Base-by-base conservation (phyloP, 2,888 invertebrate species). In the Sepiola atlantica region DNA sequence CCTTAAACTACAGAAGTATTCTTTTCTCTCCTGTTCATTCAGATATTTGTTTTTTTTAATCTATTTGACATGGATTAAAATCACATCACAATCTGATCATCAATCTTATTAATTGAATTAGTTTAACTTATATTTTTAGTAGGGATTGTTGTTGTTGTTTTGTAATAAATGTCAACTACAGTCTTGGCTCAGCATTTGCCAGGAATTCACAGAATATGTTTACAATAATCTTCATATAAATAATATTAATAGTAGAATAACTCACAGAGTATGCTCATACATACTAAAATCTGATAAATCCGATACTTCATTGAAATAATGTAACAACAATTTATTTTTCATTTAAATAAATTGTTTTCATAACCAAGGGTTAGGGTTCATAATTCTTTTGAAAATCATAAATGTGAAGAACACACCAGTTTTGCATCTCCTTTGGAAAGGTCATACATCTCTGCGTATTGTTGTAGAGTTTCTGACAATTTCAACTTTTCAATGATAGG, bases 401-500 rank as follows among this genome's bases (percentile, higher is more conserved):
- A 77, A n/a, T n/a, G 77, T 14, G 14, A 10, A 61, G 21, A 61
- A 61, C 61, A 77, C 93, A 96, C 97, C 96, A 95, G 95, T 12
- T 95, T 95, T 24, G 93, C 77, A 92, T 95, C 94, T 61, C 96
- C 96, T 94, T 96, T 95, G 14, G 97, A 96, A 91, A 96, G 95
- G 94, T 97, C 97, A 95, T 96, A 97, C 93, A 95, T 93, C 90
- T 95, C 95, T 16, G 96, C 95, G 94, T 96, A 97, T 24, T 96
- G 95, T 93, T 95, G 95, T 54, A 96, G 95, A 21, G 94, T 94
- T 21, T 94, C 95, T 16, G 96, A 95, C 93, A 95, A 94, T 20
- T 94, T 94, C 94, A 97, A 95, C 14, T 95, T 95, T 91, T 95
- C 94, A 90, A 97, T 94, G 8, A 95, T 95, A 28, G 96, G 96